A percentile compares a stretch with the other conserved stretches of the same genome.
Conservation (phyloP, 2,888 invertebrate species). For the Ephialtes manifestator region DNA sequence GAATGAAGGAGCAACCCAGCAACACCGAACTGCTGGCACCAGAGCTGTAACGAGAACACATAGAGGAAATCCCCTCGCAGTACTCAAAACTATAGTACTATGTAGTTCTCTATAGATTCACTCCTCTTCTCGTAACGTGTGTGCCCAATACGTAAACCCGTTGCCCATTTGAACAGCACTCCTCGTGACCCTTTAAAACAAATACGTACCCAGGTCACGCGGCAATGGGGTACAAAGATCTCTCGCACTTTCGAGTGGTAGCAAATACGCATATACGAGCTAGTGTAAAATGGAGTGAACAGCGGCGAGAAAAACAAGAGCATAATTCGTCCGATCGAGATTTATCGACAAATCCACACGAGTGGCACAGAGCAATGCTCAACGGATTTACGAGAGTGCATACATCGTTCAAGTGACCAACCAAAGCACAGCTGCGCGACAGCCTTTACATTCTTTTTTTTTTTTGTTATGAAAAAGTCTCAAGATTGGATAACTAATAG, state of each 20-base stretch:
- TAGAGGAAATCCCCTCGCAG: not conserved
- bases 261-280: constrained; percentile 40
- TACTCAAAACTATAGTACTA: constrained; percentile 37
- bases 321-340: constrained; percentile 62
- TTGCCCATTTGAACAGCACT: constrained; percentile 83
- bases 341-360: constrained; percentile 57
- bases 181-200: constrained; percentile 81
- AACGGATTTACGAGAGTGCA: constrained; percentile 59
- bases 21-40: not conserved
- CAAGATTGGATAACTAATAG: constrained; percentile 1
- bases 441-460: constrained; percentile 17
- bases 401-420: constrained; percentile 51
- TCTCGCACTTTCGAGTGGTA: constrained; percentile 53
- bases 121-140: constrained; percentile 74
- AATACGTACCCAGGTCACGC: constrained; percentile 76
- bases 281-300: constrained; percentile 30
- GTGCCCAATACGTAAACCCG: constrained; percentile 80
- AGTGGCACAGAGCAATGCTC: constrained; percentile 25
- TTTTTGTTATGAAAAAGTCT: constrained; percentile 18
- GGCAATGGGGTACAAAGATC: constrained; percentile 77
- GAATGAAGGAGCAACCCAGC: constrained; percentile 7
- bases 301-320: constrained; percentile 40
- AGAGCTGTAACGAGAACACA: constrained; percentile 28
- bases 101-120: constrained; percentile 35
- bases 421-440: constrained; percentile 60